These are phyloP conservation scores for Zelostemma sp. DNA, from an alignment of 1,140 invertebrate genomes.

Conservation along the genomic window DNA sequence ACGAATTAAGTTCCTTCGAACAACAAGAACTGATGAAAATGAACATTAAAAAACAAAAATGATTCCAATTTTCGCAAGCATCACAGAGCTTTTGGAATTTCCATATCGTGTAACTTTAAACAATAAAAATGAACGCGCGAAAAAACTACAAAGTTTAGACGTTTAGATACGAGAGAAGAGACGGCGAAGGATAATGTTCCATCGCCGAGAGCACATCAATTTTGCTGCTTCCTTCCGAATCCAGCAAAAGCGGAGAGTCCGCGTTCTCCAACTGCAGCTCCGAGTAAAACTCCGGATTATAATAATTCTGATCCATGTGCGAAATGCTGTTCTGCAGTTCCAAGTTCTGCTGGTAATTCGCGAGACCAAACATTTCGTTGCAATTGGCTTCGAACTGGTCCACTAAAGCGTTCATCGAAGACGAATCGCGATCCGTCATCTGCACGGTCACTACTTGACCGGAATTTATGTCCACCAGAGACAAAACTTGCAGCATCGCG, in stretches of 20 bases:
- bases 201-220: constrained; percentile 46
- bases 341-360: constrained; percentile 51
- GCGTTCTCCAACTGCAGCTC: constrained; percentile 51
- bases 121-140: background rate
- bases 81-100: no score
- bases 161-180: constrained; percentile 53
- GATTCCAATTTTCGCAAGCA: background rate
- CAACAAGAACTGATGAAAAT: no score
- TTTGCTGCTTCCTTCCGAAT: constrained; percentile 44
- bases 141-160: constrained; percentile 33
- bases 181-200: constrained; percentile 52
- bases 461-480: constrained; percentile 53
- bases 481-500: constrained; percentile 50
- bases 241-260: constrained; percentile 49
- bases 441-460: constrained; percentile 57
- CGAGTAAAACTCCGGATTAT: constrained; percentile 51
- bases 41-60: no score
- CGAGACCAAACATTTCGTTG: constrained; percentile 54
- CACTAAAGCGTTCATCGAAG: constrained; percentile 46
- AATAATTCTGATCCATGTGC: constrained; percentile 52
- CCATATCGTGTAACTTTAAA: background rate
- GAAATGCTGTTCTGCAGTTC: constrained; percentile 51
- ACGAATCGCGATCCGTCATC: constrained; percentile 50
- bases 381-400: constrained; percentile 57
- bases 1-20: no score